phyloP scores from a whole-genome alignment of 2,888 invertebrate genomes.

The Polydrusus cervinus region DNA sequence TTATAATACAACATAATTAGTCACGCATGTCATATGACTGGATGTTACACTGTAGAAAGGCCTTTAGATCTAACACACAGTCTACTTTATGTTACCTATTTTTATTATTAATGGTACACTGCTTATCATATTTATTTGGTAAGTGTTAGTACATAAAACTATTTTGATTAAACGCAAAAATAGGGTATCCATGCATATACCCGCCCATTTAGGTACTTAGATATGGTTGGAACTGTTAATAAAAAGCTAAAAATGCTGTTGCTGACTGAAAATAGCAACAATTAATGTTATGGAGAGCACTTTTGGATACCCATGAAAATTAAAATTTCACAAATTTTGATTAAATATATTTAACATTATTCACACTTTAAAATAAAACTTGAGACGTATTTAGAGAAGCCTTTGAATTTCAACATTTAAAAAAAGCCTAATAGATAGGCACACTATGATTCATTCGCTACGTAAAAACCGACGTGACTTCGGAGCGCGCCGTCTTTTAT shows the following conservation, averaged over 20 bases:
- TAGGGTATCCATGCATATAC: slow-evolving; percentile 3
- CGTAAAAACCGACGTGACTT: too few species aligned
- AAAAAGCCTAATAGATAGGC: too few species aligned
- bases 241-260: background rate
- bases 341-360: slow-evolving; percentile 17
- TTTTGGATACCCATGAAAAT: slow-evolving; percentile 4
- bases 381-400: background rate
- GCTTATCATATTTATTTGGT: slow-evolving; percentile 45
- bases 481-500: too few species aligned
- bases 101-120: slow-evolving; percentile 47
- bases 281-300: background rate
- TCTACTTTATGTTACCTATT: slow-evolving; percentile 42
- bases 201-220: too few species aligned
- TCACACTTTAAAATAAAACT: background rate
- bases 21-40: too few species aligned
- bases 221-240: too few species aligned
- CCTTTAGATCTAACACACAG: slow-evolving; percentile 46
- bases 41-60: slow-evolving; percentile 23
- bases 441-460: too few species aligned
- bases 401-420: too few species aligned
- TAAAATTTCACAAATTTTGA: slow-evolving; percentile 14
- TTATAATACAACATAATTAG: background rate
- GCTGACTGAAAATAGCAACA: background rate
- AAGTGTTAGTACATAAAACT: slow-evolving; percentile 49
- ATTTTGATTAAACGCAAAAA: slow-evolving; percentile 40